phyloP scores from a whole-genome alignment of 2,888 invertebrate genomes.

The Microdon myrmicae region DNA sequence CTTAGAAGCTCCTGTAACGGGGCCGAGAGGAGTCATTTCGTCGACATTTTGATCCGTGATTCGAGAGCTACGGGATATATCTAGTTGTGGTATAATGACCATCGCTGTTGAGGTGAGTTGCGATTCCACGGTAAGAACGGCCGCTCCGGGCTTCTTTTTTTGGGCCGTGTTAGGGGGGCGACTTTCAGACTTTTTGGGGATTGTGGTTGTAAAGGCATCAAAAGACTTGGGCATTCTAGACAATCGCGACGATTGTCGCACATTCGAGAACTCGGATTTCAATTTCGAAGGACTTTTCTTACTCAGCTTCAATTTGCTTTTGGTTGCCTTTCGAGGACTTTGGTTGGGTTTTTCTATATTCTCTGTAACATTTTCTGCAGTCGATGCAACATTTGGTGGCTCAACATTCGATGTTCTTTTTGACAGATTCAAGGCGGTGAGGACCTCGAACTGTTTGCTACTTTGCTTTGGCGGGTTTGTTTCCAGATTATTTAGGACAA shows the following conservation, averaged over 20 bases:
- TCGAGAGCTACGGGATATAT: no score
- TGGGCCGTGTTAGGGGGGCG: no score
- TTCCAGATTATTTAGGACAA: conserved; percentile 1
- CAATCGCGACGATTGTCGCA: conserved; percentile 25
- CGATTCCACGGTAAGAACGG: no score
- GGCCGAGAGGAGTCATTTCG: not conserved
- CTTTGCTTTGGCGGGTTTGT: conserved; percentile 20
- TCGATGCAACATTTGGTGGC: not conserved
- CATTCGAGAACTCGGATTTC: no score
- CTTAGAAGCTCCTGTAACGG: conserved; percentile 1
- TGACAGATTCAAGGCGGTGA: conserved; percentile 62
- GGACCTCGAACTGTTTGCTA: conserved; percentile 58
- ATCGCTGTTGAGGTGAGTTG: not conserved
- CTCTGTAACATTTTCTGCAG: not conserved
- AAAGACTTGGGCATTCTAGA: conserved; percentile 20
- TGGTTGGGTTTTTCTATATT: conserved; percentile 6
- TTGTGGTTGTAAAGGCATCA: conserved; percentile 12
- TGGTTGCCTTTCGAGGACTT: conserved; percentile 4
- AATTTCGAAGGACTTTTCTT: conserved; percentile 18
- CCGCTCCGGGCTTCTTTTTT: conserved; percentile 4
- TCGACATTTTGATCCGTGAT: no score
- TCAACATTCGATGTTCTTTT: conserved; percentile 61
- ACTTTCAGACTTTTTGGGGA: conserved; percentile 7
- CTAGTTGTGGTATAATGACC: no score
- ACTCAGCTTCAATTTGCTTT: not conserved